These are phyloP conservation scores for Takifugu ocellatus DNA, from an alignment of 2,797 vertebrate species.

Conservation along the genomic window DNA sequence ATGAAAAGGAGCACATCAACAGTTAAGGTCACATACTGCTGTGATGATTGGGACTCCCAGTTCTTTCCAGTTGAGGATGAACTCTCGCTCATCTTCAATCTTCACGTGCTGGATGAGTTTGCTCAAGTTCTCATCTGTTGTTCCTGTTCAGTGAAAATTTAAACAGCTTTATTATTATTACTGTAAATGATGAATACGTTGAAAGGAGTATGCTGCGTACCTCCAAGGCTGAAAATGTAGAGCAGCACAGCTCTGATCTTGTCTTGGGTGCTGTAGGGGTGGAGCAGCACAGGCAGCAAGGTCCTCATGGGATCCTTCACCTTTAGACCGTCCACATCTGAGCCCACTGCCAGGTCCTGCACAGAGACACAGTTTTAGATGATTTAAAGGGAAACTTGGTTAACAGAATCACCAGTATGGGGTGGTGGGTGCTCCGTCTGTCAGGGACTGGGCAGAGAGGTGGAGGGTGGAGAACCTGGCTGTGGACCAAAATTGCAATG, in stretches of 20 bases:
- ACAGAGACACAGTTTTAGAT: slow-evolving; percentile 14
- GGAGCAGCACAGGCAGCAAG: slow-evolving; percentile 89
- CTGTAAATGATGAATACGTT: background rate
- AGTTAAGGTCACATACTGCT: slow-evolving; percentile 55
- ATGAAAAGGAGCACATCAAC: background rate
- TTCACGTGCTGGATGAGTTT: slow-evolving; percentile 95
- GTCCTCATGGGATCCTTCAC: slow-evolving; percentile 95
- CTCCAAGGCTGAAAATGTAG: slow-evolving; percentile 93
- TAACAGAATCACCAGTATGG: no score
- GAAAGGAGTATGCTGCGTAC: slow-evolving; percentile 56
- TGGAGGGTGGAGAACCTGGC: no score
- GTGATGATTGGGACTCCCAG: slow-evolving; percentile 88
- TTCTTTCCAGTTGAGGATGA: slow-evolving; percentile 92
- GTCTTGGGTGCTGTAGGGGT: slow-evolving; percentile 81
- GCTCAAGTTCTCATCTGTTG: slow-evolving; percentile 92
- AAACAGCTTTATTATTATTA: background rate
- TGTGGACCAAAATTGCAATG: no score
- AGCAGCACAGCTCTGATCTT: slow-evolving; percentile 95
- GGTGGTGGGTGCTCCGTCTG: no score
- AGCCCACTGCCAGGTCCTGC: slow-evolving; percentile 89
- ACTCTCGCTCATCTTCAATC: slow-evolving; percentile 87
- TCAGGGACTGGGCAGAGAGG: no score
- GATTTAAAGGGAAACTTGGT: no score
- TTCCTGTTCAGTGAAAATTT: slow-evolving; percentile 74
- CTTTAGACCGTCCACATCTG: slow-evolving; percentile 87